Evolutionary conservation across 2,888 invertebrate genomes (phyloP).

Genomic region (Leptopilina myrica): DNA sequence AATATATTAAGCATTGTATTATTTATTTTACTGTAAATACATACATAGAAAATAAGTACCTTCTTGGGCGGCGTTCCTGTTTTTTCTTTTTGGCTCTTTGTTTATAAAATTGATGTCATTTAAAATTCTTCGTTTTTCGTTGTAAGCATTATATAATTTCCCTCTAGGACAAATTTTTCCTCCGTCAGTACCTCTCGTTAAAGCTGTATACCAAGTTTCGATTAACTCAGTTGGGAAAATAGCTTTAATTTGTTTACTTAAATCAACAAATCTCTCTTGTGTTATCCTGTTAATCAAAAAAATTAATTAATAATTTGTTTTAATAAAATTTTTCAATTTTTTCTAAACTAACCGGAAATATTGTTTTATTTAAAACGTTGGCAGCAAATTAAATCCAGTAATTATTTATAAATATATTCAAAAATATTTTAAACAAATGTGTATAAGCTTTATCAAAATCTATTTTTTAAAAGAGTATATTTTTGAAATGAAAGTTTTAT

Average conservation of each 20-base stretch:
- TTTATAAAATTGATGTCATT: constrained; percentile 22
- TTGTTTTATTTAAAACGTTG: no score
- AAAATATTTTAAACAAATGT: neutral
- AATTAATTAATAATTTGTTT: no score
- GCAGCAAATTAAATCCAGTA: no score
- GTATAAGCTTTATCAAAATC: neutral
- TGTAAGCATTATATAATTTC: constrained; percentile 34
- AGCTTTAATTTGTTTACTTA: constrained; percentile 9
- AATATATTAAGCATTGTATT: neutral
- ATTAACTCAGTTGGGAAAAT: neutral
- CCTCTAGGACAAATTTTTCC: no score
- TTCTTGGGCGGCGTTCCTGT: no score
- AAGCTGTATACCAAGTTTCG: constrained; percentile 38
- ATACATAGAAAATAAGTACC: no score
- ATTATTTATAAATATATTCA: no score
- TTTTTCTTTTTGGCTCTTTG: neutral
- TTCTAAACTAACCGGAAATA: no score
- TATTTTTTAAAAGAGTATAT: neutral
- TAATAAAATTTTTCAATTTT: no score
- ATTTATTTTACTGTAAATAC: no score
- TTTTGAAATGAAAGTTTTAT: no score
- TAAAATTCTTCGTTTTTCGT: constrained; percentile 31
- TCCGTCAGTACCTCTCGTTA: no score
- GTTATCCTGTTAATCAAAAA: neutral
- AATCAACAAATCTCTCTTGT: constrained; percentile 1